Evolutionary conservation across 2,113 vertebrate genomes (phyloP), one percentile per base, ranked within the genome.

Genomic region (Tursiops truncatus): DNA sequence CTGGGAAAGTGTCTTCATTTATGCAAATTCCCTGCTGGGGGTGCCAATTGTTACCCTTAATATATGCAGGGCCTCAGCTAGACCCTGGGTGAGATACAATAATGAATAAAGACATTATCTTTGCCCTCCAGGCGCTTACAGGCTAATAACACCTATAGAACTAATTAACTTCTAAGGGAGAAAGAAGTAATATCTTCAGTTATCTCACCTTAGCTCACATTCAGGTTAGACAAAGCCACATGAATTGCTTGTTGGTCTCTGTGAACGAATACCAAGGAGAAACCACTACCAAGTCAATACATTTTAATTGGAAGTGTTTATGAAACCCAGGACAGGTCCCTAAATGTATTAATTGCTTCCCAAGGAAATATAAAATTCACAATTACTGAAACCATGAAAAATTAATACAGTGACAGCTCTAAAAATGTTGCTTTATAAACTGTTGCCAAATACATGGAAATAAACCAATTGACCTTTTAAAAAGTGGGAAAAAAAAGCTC

Each of bases 301-400:
- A 92, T 92, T 96, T 92, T 81, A 97, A 96, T 91, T 84, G 85
- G 95, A 98, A 98, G 97, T 89, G 53, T 91, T 91, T 98, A 98
- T 96, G 92, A 97, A 97, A 94, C 93, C 88, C 97, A 94, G 76
- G 96, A 81, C 80, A 95, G 76, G 96, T 97, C 58, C 94, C 87
- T 97, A 96, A 98, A 97, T 94, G 80, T 96, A 98, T 97, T 98
- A 96, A 98, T 98, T 98, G 96, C 98, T 97, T 98, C 97, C 97
- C 91, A 94, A 97, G 97, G 97, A 98, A 97, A 98, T 98, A 97
- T 94, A 97, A 94, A 98, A 97, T 93, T 97, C 93, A 95, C 97
- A 97, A 97, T 96, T 96, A 96, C 88, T 94, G 95, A 97, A 97
- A 93, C 88, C 89, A 96, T 88, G 91, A 92, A 96, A 96, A 97